phyloP scores from a whole-genome alignment of 2,888 invertebrate genomes.

The Eulithis testata region DNA sequence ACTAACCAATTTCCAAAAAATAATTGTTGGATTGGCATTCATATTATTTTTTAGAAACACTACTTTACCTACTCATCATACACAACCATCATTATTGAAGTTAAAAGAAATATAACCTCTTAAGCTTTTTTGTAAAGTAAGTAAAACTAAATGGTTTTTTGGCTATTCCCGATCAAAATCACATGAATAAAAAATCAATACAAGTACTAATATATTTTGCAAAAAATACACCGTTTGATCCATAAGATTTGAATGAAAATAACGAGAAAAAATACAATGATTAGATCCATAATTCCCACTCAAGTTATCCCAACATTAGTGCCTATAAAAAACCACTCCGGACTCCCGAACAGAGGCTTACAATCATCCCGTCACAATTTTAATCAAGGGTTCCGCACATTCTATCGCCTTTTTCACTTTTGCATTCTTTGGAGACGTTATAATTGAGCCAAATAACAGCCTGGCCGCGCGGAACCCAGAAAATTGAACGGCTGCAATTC shows the following conservation, averaged over 20 bases:
- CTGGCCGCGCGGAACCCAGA: conserved; percentile 42
- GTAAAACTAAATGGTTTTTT: too few relatives aligned
- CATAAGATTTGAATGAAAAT: background rate
- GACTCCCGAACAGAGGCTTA: conserved; percentile 42
- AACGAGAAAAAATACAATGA: background rate
- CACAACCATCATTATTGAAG: too few relatives aligned
- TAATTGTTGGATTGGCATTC: too few relatives aligned
- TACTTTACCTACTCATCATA: too few relatives aligned
- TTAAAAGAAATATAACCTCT: too few relatives aligned
- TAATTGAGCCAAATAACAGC: conserved; percentile 80
- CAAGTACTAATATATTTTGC: too few relatives aligned
- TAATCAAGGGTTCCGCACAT: conserved; percentile 75
- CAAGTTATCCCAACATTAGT: conserved; percentile 29
- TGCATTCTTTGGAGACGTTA: conserved; percentile 71
- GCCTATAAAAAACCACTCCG: conserved; percentile 20
- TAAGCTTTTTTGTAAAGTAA: too few relatives aligned
- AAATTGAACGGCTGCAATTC: conserved; percentile 58
- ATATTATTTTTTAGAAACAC: too few relatives aligned
- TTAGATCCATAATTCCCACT: conserved; percentile 13
- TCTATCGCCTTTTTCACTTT: conserved; percentile 77
- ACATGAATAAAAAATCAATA: too few relatives aligned
- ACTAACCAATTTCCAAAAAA: too few relatives aligned
- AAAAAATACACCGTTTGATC: too few relatives aligned
- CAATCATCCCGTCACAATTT: conserved; percentile 82
- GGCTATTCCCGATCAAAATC: too few relatives aligned